Evolutionary conservation across 2,797 vertebrate genomes (phyloP), one percentile per base, ranked within the genome.

Genomic region (Aldrovandia affinis): DNA sequence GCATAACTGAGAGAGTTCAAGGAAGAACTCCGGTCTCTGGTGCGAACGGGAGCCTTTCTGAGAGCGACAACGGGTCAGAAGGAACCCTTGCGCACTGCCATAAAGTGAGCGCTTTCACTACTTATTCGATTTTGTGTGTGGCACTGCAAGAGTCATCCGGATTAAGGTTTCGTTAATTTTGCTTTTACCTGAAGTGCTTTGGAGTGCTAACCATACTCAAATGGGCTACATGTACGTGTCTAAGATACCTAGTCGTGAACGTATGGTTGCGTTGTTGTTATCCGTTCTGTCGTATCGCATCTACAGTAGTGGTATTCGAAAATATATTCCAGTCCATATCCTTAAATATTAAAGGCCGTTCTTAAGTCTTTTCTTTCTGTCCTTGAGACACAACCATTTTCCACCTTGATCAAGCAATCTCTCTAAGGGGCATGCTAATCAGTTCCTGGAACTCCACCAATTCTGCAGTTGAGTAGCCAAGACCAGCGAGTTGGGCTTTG

Each of bases 31-130:
- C 50, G 1, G 22, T 52, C 7, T 1, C 65, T 20, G 3, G 81
- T 52, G 65, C 70, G 61, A 81, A 81, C 36, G 36, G 42, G 54
- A 44, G 28, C 65, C 28, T 82, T 70, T 54, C 12, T 70, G 10
- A 47, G 25, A 22, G 22, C 3, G 59, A 68, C 20, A 68, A 22
- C 10, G 55, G 39, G 36, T 73, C 63, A 70, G 65, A 82, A 52
- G 36, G 59, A 61, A 22, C 55, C 30, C 54, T 81, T 81, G 80
- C 63, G 7, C 80, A n/a, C 25, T 42, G 33, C 36, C 25, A 39
- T 39, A n/a, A 81, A 61, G 44, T 20, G 44, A 68, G 61, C 10
- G 28, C 80, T 30, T 42, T 78, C 77, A n/a, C 77, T 52, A 20
- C 12, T 47, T 44, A n/a, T 77, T 50, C n/a, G 44, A 80, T 54